Conservation (phyloP, 2,888 invertebrate species). For the Melikaiella ostensackeni region DNA sequence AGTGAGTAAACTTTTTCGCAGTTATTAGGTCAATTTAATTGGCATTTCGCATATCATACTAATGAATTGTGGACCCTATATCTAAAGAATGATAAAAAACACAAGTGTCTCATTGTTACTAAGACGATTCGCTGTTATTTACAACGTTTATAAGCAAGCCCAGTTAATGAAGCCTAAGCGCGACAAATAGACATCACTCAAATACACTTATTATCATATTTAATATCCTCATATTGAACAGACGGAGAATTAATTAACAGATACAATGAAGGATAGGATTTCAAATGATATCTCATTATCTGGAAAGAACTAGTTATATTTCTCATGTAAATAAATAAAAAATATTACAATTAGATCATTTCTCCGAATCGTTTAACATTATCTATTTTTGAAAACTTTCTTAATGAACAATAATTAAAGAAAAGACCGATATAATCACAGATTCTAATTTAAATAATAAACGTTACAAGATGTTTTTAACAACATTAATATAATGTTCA, state of each 20-base stretch:
- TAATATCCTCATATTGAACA: background rate
- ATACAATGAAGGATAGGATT: background rate
- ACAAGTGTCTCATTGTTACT: background rate
- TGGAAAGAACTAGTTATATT: background rate
- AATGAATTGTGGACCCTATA: conserved; percentile 25
- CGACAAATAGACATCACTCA: background rate
- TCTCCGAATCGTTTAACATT: background rate
- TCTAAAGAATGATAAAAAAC: conserved; percentile 20
- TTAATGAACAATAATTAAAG: background rate
- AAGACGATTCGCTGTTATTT: background rate
- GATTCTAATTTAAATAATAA: background rate
- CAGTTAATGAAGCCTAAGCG: background rate
- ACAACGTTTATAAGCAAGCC: background rate
- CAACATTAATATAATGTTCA: background rate
- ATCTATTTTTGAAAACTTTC: background rate
- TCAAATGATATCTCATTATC: background rate
- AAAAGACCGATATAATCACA: background rate
- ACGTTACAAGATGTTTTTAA: background rate
- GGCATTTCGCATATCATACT: conserved; percentile 43
- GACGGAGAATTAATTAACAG: background rate
- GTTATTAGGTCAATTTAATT: conserved; percentile 55
- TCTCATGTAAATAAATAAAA: background rate
- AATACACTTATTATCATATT: background rate
- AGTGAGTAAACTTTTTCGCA: conserved; percentile 32
- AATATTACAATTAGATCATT: background rate